Evolutionary conservation across 2,888 invertebrate species (phyloP).

Genomic region (Listrodromus nycthemerus): DNA sequence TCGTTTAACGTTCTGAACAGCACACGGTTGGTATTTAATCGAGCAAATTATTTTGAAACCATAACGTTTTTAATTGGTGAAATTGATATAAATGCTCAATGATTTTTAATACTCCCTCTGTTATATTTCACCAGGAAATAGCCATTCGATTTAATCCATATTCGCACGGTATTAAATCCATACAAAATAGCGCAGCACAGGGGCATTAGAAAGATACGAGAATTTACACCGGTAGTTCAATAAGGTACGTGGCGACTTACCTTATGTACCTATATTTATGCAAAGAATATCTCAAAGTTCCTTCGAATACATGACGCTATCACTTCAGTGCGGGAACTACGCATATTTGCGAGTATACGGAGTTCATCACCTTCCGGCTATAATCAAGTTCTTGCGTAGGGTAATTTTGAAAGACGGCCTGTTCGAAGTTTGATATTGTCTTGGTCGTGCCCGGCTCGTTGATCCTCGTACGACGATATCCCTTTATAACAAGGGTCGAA

Average conservation of each 20-base stretch:
- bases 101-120: not conserved
- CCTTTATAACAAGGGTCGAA: slow-evolving; percentile 34
- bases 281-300: slow-evolving; percentile 37
- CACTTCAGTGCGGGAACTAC: slow-evolving; percentile 15
- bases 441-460: slow-evolving; percentile 25
- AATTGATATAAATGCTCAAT: not conserved
- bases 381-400: slow-evolving; percentile 60
- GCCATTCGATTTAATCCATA: not conserved
- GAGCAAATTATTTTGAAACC: not conserved
- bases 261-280: not conserved
- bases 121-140: not conserved
- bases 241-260: not conserved
- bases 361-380: slow-evolving; percentile 44
- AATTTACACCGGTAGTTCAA: not conserved
- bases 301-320: not conserved
- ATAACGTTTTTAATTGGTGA: not conserved
- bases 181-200: not conserved
- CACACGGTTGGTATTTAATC: not conserved
- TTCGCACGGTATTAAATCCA: not conserved
- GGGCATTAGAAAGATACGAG: not conserved
- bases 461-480: slow-evolving; percentile 30
- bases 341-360: slow-evolving; percentile 27
- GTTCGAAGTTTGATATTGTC: slow-evolving; percentile 59
- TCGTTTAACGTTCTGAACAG: not conserved
- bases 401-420: slow-evolving; percentile 56